These are phyloP conservation scores for Asarcornis scutulata DNA, from an alignment of 2,113 vertebrate species.

Conservation along the genomic window DNA sequence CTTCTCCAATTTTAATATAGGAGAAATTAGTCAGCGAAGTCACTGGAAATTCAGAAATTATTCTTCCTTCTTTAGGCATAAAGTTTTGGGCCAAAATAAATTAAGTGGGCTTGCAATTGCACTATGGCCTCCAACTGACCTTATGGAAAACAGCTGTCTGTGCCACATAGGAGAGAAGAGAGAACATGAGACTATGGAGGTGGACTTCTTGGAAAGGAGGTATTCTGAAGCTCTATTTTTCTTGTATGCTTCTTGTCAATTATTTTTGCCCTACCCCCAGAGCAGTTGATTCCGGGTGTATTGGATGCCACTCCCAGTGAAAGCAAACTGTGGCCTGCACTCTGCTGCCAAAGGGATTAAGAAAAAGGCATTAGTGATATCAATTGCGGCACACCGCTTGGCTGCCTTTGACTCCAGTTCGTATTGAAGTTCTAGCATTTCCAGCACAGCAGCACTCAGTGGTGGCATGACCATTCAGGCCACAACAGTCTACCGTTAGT, in stretches of 20 bases:
- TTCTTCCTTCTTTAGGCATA: background rate
- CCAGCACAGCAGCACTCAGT: too few species aligned
- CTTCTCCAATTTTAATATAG: background rate
- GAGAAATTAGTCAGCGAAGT: background rate
- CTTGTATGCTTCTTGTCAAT: background rate
- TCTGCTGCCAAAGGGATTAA: too few species aligned
- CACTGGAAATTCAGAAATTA: background rate
- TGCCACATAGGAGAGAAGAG: background rate
- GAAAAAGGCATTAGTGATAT: too few species aligned
- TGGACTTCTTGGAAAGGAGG: background rate
- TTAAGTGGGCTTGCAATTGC: background rate
- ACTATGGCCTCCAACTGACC: background rate
- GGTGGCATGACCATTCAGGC: too few species aligned
- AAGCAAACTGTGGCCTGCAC: too few species aligned
- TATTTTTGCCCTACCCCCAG: too few species aligned
- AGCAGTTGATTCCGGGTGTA: background rate
- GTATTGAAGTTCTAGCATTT: too few species aligned
- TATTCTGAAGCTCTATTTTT: background rate
- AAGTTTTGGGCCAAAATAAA: background rate
- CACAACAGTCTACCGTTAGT: too few species aligned
- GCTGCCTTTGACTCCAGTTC: too few species aligned
- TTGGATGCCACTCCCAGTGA: too few species aligned
- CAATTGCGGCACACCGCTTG: too few species aligned
- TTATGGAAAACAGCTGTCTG: background rate
- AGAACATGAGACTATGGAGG: background rate